Evolutionary conservation across 2,797 vertebrate genomes (phyloP).

Genomic region (Artibeus lituratus): DNA sequence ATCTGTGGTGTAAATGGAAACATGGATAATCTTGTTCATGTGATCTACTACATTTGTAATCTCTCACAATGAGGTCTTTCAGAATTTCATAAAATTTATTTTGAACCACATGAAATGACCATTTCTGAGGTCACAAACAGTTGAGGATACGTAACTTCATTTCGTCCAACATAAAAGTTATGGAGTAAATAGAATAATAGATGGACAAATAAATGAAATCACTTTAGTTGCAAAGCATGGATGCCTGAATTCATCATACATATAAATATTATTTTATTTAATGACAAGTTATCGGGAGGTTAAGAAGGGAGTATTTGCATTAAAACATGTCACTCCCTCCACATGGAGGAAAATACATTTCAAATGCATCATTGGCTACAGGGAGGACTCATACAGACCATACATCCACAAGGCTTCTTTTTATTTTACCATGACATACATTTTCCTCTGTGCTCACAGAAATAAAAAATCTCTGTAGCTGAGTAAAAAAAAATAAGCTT

Average conservation of each 20-base stretch:
- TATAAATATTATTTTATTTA: conserved; percentile 40
- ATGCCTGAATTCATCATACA: not conserved
- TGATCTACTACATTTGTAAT: not conserved
- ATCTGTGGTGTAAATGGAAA: not conserved
- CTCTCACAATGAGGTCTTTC: not conserved
- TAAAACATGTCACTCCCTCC: not conserved
- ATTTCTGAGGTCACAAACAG: not conserved
- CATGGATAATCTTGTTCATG: not conserved
- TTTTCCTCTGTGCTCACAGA: conserved; percentile 47
- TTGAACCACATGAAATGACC: not conserved
- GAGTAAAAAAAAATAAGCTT: not conserved
- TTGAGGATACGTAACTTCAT: not conserved
- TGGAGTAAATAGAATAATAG: not conserved
- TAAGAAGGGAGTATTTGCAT: not conserved
- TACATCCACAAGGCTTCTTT: not conserved
- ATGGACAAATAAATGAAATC: not conserved
- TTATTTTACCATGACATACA: not conserved
- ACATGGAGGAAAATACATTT: not conserved
- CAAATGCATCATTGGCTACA: not conserved
- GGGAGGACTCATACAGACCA: not conserved
- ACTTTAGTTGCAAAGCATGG: not conserved
- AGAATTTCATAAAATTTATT: not conserved
- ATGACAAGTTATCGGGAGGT: conserved; percentile 4
- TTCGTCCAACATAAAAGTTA: not conserved
- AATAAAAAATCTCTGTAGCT: conserved; percentile 38